phyloP scores from a whole-genome alignment of 64 coral and sea anemone genomes.

The Stichodactyla helianthus region DNA sequence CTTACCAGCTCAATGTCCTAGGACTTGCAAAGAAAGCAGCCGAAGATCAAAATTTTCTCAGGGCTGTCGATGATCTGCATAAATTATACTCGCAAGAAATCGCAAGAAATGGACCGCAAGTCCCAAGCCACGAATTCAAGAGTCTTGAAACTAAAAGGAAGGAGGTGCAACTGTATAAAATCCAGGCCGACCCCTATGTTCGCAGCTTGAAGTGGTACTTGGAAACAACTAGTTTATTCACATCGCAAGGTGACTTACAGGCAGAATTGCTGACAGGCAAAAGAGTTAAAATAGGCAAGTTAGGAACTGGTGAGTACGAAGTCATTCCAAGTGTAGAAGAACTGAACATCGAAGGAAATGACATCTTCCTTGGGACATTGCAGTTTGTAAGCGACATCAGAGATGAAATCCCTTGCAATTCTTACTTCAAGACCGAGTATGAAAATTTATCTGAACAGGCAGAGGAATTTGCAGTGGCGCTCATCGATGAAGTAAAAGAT shows the following conservation, averaged over 20 bases:
- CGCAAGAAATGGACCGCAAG: not conserved
- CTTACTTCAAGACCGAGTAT: not conserved
- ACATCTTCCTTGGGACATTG: constrained; percentile 9
- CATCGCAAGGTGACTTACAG: too few species aligned
- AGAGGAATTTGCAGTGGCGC: constrained; percentile 8
- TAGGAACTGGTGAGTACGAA: not conserved
- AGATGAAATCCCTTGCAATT: not conserved
- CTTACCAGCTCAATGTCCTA: not conserved
- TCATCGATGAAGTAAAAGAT: constrained; percentile 3
- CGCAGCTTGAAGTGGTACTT: constrained; percentile 4
- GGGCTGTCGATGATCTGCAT: not conserved
- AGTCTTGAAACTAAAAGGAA: not conserved
- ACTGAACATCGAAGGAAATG: not conserved
- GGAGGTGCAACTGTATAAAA: not conserved
- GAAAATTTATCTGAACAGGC: not conserved
- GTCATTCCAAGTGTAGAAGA: not conserved
- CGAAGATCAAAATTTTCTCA: not conserved
- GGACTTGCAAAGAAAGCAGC: not conserved
- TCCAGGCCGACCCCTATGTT: not conserved
- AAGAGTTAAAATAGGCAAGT: not conserved
- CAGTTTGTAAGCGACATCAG: not conserved
- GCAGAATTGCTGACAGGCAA: not conserved
- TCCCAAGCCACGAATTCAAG: not conserved
- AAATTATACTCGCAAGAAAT: not conserved
- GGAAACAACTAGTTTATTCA: not conserved